Base-by-base conservation (phyloP, 2,888 invertebrate genomes). In the Tetragonisca angustula region DNA sequence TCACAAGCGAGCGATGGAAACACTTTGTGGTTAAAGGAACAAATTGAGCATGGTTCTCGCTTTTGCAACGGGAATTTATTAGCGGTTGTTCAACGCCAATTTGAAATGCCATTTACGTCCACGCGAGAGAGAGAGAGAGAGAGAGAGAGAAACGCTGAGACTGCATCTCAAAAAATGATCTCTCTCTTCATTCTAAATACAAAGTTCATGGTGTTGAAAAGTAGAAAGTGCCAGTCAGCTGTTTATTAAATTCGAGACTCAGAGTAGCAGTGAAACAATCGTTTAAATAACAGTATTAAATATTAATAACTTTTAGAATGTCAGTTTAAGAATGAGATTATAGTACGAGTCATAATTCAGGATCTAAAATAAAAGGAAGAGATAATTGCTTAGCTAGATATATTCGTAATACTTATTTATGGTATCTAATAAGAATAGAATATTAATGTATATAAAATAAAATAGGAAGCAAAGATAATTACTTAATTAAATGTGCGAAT, bases 41-140 rank as follows among this genome's bases (percentile, higher is more conserved):
- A 72, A 36, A 72, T 27, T 73, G 65, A 43, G 64, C 64, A 52
- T n/a, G 68, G 49, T 77, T 72, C 11, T 59, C 56, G 64, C 77
- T 88, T 88, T 87, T 73, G 83, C 65, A 89, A 91, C 52, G 81
- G 36, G 82, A 84, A 87, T 90, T 89, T 89, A 88, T 91, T 87
- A 76, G 69, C 82, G 73, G 85, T 81, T 81, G 76, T 89, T 85
- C 71, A 17, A 64, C 81, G 76, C 32, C 69, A 49, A 81, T 79
- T 85, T 83, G 67, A 85, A 87, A 82, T 81, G 81, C 62, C 49
- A 84, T 80, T 79, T 56, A 68, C 43, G 43, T 27, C 69, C 13
- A 21, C 49, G 27, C 9, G 56, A 65, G 24, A 27, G 27, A 27
- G 27, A 27, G 27, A 27, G 27, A 27, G 27, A 27, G 27, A 27